Evolutionary conservation across 2,113 vertebrate genomes (phyloP), one percentile per base, ranked within the genome.

Genomic region (Mobula birostris): DNA sequence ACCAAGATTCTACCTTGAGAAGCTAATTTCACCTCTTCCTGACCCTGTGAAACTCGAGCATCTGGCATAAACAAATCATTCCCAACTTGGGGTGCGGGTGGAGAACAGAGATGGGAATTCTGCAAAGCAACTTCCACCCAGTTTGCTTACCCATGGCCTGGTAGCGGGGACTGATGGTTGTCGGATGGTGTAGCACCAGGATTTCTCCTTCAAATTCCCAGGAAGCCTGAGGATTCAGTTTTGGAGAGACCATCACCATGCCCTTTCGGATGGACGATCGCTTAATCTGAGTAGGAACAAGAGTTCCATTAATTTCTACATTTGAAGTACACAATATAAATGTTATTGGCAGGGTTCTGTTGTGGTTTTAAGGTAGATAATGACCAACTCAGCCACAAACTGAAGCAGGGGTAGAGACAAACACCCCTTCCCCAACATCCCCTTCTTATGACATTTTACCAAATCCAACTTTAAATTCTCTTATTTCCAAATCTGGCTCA

Each of bases 131-230:
- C 12, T 68, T 91, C 87, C 87, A 91, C 11, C 19, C 32, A 4
- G 68, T 7, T 48, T 68, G 94, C 97, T 1, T 97, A 99, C 99
- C 99, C 99, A 99, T 99, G 91, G 99, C 99, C 96, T 99, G 99
- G 95, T 99, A 99, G 87, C 99, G 97, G 4, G 98, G 98, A 94
- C 98, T 99, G 96, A 99, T 99, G 5, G 99, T 99, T 1, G 99
- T 99, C 17, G 99, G 98, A 78, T 99, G 99, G 96, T 99, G 99
- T 92, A 99, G 97, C 21, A 99, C 98, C 77, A 99, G 97, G 95
- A 99, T 99, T 96, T 99, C 99, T 0, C 98, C 99, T 96, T 99
- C 98, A 96, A 99, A 99, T 96, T 99, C 99, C 99, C 99, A 99
- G 0, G 98, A 99, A 0, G 99, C 99, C 95, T 99, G 98, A 94